Evolutionary conservation across 2,113 vertebrate genomes (phyloP), one percentile per base, ranked within the genome.

Genomic region (Gasterosteus aculeatus): DNA sequence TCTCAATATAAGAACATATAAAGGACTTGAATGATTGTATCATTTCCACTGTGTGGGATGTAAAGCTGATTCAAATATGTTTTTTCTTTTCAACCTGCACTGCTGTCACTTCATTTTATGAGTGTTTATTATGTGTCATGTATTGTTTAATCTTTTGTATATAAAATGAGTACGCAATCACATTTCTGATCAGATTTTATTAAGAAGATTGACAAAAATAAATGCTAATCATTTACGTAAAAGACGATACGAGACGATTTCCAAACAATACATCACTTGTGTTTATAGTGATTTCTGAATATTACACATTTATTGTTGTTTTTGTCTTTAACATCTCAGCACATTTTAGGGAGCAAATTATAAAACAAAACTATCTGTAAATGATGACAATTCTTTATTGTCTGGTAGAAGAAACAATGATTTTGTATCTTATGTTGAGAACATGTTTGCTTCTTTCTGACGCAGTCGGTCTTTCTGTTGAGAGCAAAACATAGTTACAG

Each of bases 381-480:
- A 64, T 69, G 31, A 41, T 42, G 15, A 7, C n/a, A 65, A 9
- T 29, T 19, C 7, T 11, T 10, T 7, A n/a, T 38, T 5, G 5
- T 57, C 18, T 29, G 7, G 10, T 33, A 10, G 51, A 39, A 19
- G 49, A 2, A 44, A 51, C 2, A 53, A 15, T 4, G 29, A 3
- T 15, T 41, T 14, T 56, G 33, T 35, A 35, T 77, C 16, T 35
- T 19, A 66, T 7, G 64, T 10, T 93, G 84, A 87, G 76, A 92
- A 81, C 83, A 95, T 90, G 44, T 60, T 95, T 66, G 95, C 95
- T 93, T 98, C 95, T 88, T 97, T 99, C 87, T 96, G 96, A 56
- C 96, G 96, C 59, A 98, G 90, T 80, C 95, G 94, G 82, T 97
- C 95, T 93, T 99, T 98, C 97, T 98, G 95, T 95, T 91, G 83